Base-by-base conservation (phyloP, 1,140 invertebrate genomes). In the Drosophila triauraria region DNA sequence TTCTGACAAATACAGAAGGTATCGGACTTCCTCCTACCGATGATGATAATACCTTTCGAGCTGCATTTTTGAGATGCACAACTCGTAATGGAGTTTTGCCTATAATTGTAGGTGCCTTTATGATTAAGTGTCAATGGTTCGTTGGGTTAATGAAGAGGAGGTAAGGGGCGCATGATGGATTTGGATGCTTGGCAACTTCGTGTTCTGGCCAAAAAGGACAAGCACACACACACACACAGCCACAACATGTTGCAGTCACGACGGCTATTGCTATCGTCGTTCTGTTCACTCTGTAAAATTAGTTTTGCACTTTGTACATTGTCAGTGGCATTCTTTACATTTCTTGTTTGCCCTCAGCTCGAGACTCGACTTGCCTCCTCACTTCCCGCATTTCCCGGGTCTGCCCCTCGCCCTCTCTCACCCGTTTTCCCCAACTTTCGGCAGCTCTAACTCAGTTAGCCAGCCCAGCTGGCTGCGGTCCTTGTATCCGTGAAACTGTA, bases 261-360 rank as follows among this genome's bases (percentile, higher is more conserved):
- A 71, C 42, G 58, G 46, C 62, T 61, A 67, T 78, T 61, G 60
- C 30, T 65, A 57, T 15, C 56, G 47, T 83, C 53, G 35, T 64
- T 56, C 54, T 67, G 60, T 46, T 90, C 86, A 90, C 85, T 90
- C 86, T 91, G 85, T 82, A 82, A 90, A 90, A 90, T 90, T 90
- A 90, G 85, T 90, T 90, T 90, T 91, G 85, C 85, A 90, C 86
- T 90, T 90, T 90, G 85, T 90, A 90, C 85, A 90, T 90, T 90
- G 85, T 90, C 85, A 91, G 86, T 90, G 78, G 86, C 86, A 90
- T 91, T 91, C 85, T 90, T 85, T 88, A 75, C 82, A 88, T 88
- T 86, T 88, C 81, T 84, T 80, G 80, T 79, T 64, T 77, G 75
- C 75, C 75, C 75, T 56, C 59, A 58, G 62, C 76, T 44, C 10